phyloP scores from a whole-genome alignment of 1,140 invertebrate genomes.

The Caligus rogercresseyi region DNA sequence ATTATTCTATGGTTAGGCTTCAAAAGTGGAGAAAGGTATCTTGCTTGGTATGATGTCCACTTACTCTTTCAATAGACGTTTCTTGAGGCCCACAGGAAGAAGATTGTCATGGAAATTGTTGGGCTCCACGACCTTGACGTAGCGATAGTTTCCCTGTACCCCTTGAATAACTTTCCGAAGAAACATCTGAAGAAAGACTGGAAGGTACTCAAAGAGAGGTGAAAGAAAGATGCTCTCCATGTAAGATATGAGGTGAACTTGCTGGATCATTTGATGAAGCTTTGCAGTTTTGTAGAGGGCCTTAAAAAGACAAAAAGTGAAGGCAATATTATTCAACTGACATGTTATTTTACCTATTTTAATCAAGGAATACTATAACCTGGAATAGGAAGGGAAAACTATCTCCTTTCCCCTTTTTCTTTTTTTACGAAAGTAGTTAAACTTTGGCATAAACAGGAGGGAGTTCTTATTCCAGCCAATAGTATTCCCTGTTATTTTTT shows the following conservation, averaged over 20 bases:
- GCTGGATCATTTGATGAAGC: constrained; percentile 16
- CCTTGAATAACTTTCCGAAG: constrained; percentile 5
- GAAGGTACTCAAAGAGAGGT: neutral
- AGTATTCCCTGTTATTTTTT: too few relatives aligned
- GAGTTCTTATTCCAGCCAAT: too few relatives aligned
- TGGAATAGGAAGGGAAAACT: too few relatives aligned
- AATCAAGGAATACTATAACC: too few relatives aligned
- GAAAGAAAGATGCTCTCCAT: constrained; percentile 13
- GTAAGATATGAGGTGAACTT: constrained; percentile 16
- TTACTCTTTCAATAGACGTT: neutral
- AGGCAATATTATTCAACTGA: too few relatives aligned
- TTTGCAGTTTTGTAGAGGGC: constrained; percentile 10
- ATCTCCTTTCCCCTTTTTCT: too few relatives aligned
- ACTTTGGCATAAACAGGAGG: too few relatives aligned
- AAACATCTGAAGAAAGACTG: neutral
- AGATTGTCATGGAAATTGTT: neutral
- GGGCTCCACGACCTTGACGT: neutral
- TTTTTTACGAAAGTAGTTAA: too few relatives aligned
- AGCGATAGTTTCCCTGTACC: neutral
- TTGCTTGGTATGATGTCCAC: too few relatives aligned
- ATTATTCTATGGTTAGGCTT: too few relatives aligned
- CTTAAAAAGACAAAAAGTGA: neutral
- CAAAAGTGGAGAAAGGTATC: too few relatives aligned
- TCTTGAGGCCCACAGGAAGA: neutral
- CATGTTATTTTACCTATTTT: too few relatives aligned